These are phyloP conservation scores for Symphodus melops DNA, from an alignment of 2,113 vertebrate genomes.

Conservation along the genomic window DNA sequence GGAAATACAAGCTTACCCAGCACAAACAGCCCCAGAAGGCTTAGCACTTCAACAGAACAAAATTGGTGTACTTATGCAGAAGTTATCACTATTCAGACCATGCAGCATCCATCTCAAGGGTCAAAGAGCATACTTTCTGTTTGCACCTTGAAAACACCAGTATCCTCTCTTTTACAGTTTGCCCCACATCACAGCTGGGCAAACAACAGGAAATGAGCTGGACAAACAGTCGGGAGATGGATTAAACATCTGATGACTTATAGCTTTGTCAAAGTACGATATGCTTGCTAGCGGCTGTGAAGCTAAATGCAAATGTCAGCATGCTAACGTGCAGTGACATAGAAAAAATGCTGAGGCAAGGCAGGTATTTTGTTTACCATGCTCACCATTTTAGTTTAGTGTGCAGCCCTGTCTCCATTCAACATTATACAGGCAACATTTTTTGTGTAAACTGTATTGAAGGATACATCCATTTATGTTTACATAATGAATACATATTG, in stretches of 20 bases:
- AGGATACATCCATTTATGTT: no score
- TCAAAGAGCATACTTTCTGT: slow-evolving; percentile 69
- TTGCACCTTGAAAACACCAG: slow-evolving; percentile 60
- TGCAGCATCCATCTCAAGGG: slow-evolving; percentile 61
- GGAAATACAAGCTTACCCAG: slow-evolving; percentile 73
- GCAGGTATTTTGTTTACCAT: not conserved
- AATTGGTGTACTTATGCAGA: slow-evolving; percentile 61
- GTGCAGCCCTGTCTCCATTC: not conserved
- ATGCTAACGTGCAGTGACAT: not conserved
- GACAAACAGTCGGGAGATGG: slow-evolving; percentile 45
- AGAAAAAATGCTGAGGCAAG: not conserved
- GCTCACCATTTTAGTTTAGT: not conserved
- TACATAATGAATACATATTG: no score
- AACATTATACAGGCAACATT: no score
- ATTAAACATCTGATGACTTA: slow-evolving; percentile 59
- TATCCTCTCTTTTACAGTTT: slow-evolving; percentile 38
- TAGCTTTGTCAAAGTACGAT: not conserved
- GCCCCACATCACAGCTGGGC: slow-evolving; percentile 40
- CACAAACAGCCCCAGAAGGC: slow-evolving; percentile 69
- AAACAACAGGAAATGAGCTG: slow-evolving; percentile 41
- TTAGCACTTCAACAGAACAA: slow-evolving; percentile 70
- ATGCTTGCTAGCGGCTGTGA: not conserved
- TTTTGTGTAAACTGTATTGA: no score
- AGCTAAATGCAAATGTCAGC: not conserved
- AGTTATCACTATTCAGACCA: slow-evolving; percentile 66